These are phyloP conservation scores for Barbus barbus DNA, from an alignment of 2,113 vertebrate species.

Conservation along the genomic window DNA sequence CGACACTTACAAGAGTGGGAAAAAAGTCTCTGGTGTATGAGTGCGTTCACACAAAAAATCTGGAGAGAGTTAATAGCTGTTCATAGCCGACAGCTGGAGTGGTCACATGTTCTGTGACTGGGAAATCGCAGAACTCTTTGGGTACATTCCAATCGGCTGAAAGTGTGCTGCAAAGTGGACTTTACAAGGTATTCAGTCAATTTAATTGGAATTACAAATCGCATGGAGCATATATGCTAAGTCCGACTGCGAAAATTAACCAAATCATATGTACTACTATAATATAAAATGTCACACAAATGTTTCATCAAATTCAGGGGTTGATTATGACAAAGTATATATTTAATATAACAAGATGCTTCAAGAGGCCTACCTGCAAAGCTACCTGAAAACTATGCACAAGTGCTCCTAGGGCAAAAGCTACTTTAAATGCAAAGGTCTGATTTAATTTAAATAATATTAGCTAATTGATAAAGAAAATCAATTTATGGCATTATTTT, in stretches of 20 bases:
- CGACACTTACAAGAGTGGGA: neutral
- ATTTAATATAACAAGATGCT: too few relatives aligned
- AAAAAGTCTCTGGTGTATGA: neutral
- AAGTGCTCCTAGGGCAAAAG: too few relatives aligned
- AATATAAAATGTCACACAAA: neutral
- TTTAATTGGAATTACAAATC: neutral
- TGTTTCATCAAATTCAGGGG: too few relatives aligned
- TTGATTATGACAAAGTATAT: too few relatives aligned
- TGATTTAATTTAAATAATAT: too few relatives aligned
- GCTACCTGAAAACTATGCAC: too few relatives aligned
- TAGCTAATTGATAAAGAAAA: too few relatives aligned
- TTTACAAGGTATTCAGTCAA: neutral
- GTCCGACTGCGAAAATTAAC: neutral
- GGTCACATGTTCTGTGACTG: slow-evolving; percentile 4
- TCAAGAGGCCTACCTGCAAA: too few relatives aligned
- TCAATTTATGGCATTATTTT: too few relatives aligned
- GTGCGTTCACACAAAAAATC: slow-evolving; percentile 21
- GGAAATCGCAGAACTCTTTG: neutral
- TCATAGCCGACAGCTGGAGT: slow-evolving; percentile 35
- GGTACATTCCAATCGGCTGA: neutral
- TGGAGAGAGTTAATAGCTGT: slow-evolving; percentile 11
- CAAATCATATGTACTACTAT: neutral
- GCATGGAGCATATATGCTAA: neutral
- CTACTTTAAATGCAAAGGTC: too few relatives aligned
- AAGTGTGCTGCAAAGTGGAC: neutral